Evolutionary conservation across 1,140 invertebrate genomes (phyloP), one percentile per base, ranked within the genome.

Genomic region (Saccostrea cuccullata): DNA sequence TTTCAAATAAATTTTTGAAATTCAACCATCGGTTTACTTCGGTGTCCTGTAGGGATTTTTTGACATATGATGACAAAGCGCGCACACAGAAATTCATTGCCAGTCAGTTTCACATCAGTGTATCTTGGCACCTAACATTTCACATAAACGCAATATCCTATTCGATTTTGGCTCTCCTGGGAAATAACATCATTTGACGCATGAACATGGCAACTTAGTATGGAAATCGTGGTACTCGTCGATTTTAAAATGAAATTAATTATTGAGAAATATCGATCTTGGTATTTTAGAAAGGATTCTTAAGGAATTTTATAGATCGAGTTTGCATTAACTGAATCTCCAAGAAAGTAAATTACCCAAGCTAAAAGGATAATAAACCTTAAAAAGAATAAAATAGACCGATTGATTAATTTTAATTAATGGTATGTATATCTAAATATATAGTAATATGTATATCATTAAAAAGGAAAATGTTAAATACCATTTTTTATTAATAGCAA

Each of bases 91-190:
- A 17, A 64, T 64, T 64, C 17, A 64, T 64, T 64, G 58, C 58
- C n/a, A 64, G 58, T 20, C 58, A 64, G 17, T 64, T 17, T 64
- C 5, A 17, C 58, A 64, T 64, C 6, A 6, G 17, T n/a, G 58
- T 47, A 64, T 64, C 47, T 47, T 47, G 47, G 47, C 58, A 64
- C 58, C 58, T 64, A 64, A 64, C 58, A n/a, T 64, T 64, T 17
- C 58, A 64, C n/a, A 64, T 64, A n/a, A 64, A 64, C 17, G 58
- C 58, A 64, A 5, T 6, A 20, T 64, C 11, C 2, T 15, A 15
- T 77, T 77, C 70, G 70, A 77, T 77, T 77, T 77, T 30, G 23
- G 70, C 23, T 77, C 70, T 12, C 70, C 30, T 77, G 70, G 70
- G 70, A 77, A 77, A 77, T 77, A 67, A 67, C 60, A 40, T 36